Evolutionary conservation across 1,140 invertebrate species (phyloP), one percentile per base, ranked within the genome.

Genomic region (Dufourea novaeangliae): DNA sequence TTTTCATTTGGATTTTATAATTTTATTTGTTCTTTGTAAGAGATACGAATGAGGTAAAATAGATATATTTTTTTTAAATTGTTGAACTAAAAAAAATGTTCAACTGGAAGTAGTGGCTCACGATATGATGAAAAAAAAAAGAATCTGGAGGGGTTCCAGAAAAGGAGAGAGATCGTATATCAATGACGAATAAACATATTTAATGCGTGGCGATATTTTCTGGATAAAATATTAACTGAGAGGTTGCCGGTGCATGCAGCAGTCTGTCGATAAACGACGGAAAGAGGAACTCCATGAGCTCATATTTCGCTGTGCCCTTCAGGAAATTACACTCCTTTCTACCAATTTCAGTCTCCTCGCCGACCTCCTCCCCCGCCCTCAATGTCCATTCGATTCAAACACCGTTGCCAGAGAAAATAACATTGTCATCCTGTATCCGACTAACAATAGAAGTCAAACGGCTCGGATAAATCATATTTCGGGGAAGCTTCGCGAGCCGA

Each of bases 271-370:
- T 73, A 82, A 50, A 66, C 52, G 61, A 75, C 70, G 67, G 66
- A 71, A 79, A 79, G 77, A 59, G 63, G 41, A 54, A 69, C 80
- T 75, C 80, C 44, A 61, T 27, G 27, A 50, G 59, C 59, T 75
- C 77, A 66, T 84, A 79, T 84, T 83, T 79, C 76, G 64, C 57
- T 54, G 59, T 52, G 61, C 37, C 54, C 46, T 39, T 66, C 82
- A 84, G 82, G 82, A 84, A 84, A 84, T 84, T 83, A 84, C 67
- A 54, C 77, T 79, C 70, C 81, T 83, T 83, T 84, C 70, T 57
- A 79, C n/a, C 76, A 74, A 83, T 66, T 75, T 68, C 66, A 57
- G n/a, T n/a, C n/a, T n/a, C n/a, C n/a, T n/a, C n/a, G n/a, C n/a
- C n/a, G n/a, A n/a, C n/a, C n/a, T n/a, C n/a, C n/a, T n/a, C n/a